phyloP scores from a whole-genome alignment of 1,140 invertebrate genomes.

The Drosophila tropicalis region DNA sequence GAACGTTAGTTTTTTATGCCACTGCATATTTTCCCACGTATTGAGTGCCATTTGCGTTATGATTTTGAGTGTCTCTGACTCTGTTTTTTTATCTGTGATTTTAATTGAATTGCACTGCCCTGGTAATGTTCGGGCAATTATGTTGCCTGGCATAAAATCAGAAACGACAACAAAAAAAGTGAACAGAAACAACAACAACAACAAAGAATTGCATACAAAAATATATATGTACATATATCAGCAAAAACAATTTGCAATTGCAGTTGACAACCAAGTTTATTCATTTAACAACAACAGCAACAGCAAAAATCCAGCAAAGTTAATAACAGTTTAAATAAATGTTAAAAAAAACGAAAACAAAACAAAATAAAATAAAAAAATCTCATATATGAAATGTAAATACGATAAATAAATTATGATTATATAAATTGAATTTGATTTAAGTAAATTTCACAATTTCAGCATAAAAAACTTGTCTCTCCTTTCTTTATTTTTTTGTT shows the following conservation, averaged over 20 bases:
- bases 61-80: constrained; percentile 28
- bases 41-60: constrained; percentile 51
- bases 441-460: constrained; percentile 56
- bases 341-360: not conserved
- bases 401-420: constrained; percentile 47
- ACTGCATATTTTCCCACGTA: constrained; percentile 1
- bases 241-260: constrained; percentile 29
- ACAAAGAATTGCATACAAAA: constrained; percentile 27
- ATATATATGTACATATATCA: not conserved
- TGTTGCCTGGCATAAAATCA: constrained; percentile 29
- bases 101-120: constrained; percentile 57
- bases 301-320: constrained; percentile 6
- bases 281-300: constrained; percentile 43
- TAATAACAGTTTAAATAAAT: constrained; percentile 26
- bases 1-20: not conserved
- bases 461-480: not conserved
- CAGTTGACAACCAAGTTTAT: constrained; percentile 58
- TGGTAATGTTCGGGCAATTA: constrained; percentile 59
- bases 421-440: constrained; percentile 59
- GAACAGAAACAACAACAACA: too few species aligned
- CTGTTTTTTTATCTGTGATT: constrained; percentile 41
- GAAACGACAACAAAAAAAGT: constrained; percentile 25
- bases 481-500: not conserved
- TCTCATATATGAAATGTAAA: constrained; percentile 38
- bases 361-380: constrained; percentile 18